phyloP scores from a whole-genome alignment of 2,888 invertebrate genomes.

The Aelia acuminata region DNA sequence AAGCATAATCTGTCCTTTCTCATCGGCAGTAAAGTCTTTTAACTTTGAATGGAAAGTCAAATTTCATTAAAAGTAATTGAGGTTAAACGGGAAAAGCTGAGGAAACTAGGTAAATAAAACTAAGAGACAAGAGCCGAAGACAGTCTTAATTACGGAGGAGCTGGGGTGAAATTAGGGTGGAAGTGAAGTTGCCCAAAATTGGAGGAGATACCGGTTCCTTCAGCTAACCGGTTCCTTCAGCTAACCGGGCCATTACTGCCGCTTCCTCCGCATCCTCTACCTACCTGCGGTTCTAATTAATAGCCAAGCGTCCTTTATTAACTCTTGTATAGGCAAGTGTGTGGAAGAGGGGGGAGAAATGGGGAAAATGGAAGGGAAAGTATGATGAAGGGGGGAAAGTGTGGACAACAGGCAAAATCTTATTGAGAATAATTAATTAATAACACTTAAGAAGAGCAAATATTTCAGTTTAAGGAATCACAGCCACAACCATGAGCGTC shows the following conservation, averaged over 20 bases:
- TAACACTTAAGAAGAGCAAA: no score
- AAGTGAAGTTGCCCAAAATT: conserved; percentile 7
- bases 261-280: background rate
- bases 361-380: background rate
- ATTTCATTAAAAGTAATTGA: background rate
- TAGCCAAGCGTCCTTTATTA: background rate
- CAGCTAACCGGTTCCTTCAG: no score
- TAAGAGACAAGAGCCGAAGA: background rate
- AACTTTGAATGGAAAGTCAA: background rate
- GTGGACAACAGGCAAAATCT: background rate
- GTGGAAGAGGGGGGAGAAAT: background rate
- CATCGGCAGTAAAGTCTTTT: no score
- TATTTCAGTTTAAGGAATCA: no score
- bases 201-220: background rate
- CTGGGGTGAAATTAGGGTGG: conserved; percentile 8
- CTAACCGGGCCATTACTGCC: background rate
- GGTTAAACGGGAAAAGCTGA: background rate
- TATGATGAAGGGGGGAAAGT: no score
- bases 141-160: conserved; percentile 4
- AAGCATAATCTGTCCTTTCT: no score
- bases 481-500: no score
- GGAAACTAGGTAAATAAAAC: conserved; percentile 8
- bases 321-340: background rate
- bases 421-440: background rate
- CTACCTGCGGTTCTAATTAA: background rate